phyloP scores from a whole-genome alignment of 2,797 vertebrate genomes.

The Masticophis lateralis region DNA sequence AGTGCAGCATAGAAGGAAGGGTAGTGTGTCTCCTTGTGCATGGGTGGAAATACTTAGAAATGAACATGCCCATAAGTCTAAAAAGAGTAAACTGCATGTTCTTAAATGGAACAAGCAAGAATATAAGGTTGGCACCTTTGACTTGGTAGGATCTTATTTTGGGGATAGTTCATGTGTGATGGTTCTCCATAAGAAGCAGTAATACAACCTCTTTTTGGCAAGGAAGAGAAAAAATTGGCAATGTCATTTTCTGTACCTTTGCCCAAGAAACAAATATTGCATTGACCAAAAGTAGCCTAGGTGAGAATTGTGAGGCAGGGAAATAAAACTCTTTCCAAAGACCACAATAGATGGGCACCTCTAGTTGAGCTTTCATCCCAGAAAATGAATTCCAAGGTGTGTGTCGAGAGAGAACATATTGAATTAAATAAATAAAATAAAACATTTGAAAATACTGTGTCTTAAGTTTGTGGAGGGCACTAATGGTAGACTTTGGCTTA shows the following conservation, averaged over 20 bases:
- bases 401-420: neutral
- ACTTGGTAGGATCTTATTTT: neutral
- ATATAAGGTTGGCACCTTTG: neutral
- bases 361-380: neutral
- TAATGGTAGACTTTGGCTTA: neutral
- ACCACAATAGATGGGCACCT: neutral
- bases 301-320: neutral
- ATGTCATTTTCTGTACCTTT: neutral
- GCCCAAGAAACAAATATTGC: neutral
- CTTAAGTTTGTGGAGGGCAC: neutral
- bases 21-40: neutral
- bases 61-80: neutral
- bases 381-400: neutral
- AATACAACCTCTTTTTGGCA: neutral
- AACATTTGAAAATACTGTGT: neutral
- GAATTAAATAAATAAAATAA: too few relatives aligned
- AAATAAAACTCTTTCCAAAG: neutral
- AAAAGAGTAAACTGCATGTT: neutral
- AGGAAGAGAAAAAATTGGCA: neutral
- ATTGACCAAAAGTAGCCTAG: neutral
- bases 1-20: neutral
- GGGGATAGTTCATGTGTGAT: neutral
- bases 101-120: neutral
- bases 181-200: neutral
- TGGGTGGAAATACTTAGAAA: neutral